A percentile compares a stretch with the other conserved stretches of the same genome.
These are phyloP conservation scores for Leptothorax acervorum DNA, from an alignment of 2,888 invertebrate species.

Conservation along the genomic window DNA sequence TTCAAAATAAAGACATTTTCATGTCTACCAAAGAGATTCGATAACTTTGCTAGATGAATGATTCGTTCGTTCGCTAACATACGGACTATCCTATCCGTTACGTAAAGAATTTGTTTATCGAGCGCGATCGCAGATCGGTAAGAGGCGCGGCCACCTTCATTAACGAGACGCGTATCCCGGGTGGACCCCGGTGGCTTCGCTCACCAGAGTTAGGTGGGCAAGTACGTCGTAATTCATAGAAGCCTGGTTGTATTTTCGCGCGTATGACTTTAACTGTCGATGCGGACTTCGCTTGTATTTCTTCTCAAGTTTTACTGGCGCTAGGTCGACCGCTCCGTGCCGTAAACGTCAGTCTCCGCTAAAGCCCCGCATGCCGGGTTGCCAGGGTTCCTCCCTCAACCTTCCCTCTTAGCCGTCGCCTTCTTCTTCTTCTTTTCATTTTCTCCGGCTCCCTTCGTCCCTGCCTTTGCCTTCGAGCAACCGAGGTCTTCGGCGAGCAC, in stretches of 20 bases:
- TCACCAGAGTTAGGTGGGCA: constrained; percentile 52
- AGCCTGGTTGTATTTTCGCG: constrained; percentile 82
- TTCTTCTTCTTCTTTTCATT: constrained; percentile 45
- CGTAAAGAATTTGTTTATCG: constrained; percentile 60
- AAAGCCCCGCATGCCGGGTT: constrained; percentile 68
- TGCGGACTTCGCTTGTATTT: constrained; percentile 82
- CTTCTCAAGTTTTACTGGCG: constrained; percentile 82
- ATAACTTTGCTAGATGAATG: not conserved
- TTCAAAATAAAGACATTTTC: not conserved
- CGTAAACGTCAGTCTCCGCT: constrained; percentile 79
- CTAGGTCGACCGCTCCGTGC: constrained; percentile 79
- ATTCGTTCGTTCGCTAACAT: not conserved
- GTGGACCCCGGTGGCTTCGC: constrained; percentile 63
- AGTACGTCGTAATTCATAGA: constrained; percentile 82
- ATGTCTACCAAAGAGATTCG: not conserved
- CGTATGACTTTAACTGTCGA: constrained; percentile 84
- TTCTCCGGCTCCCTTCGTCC: constrained; percentile 42
- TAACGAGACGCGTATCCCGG: constrained; percentile 75
- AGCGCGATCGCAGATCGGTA: constrained; percentile 50
- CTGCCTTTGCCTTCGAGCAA: constrained; percentile 40
- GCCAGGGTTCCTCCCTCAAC: constrained; percentile 59
- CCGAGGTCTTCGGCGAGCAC: constrained; percentile 37
- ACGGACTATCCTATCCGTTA: too few relatives aligned
- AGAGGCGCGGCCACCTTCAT: constrained; percentile 73
- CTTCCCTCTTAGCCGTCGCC: constrained; percentile 63